Percentiles rank a stretch among this genome's conserved stretches.
Conservation (phyloP, 2,797 vertebrate genomes). For the Oreochromis mossambicus region DNA sequence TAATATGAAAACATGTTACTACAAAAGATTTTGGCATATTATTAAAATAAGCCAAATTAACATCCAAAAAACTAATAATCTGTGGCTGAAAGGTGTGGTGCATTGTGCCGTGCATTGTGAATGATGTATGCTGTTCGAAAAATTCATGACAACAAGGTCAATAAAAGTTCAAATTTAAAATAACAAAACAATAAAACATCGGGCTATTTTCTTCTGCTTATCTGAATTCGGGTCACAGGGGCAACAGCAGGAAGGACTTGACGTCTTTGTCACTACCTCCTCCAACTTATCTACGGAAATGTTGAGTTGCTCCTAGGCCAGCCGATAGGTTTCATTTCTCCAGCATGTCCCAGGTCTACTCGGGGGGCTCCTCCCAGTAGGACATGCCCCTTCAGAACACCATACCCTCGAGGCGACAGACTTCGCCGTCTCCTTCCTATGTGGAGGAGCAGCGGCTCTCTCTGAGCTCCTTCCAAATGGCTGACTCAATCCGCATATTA, state of each 20-base stretch:
- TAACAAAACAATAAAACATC: background rate
- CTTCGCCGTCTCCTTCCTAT: too few species aligned
- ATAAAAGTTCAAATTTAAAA: background rate
- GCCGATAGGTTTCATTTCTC: background rate
- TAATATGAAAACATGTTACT: background rate
- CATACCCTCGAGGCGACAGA: too few species aligned
- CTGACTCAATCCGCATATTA: too few species aligned
- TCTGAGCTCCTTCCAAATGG: too few species aligned
- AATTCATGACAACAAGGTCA: background rate
- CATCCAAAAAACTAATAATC: rapidly evolving
- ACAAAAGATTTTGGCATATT: background rate
- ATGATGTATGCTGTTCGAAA: background rate
- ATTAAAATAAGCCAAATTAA: background rate
- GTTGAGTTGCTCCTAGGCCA: background rate
- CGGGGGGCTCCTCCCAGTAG: background rate
- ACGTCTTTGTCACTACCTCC: background rate
- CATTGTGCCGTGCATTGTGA: background rate
- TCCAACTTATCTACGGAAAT: background rate
- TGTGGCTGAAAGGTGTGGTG: background rate
- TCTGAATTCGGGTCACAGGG: background rate
- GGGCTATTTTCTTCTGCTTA: background rate
- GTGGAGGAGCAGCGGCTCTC: too few species aligned
- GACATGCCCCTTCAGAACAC: too few species aligned
- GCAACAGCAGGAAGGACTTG: background rate
- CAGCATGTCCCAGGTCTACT: background rate